phyloP scores from a whole-genome alignment of 2,797 vertebrate genomes.

The Halcyon chelicuti region DNA sequence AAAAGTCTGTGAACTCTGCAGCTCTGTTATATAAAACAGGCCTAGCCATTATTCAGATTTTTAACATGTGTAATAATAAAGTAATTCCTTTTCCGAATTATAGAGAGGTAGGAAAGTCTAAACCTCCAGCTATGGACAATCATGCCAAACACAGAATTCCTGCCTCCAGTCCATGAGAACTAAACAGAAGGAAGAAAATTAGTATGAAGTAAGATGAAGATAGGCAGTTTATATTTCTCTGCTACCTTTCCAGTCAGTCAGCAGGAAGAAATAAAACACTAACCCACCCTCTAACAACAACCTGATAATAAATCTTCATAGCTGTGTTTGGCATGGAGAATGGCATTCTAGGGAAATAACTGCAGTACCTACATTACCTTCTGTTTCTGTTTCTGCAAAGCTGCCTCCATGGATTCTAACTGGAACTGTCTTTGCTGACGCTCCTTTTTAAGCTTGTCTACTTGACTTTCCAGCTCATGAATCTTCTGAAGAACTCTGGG shows the following conservation, averaged over 20 bases:
- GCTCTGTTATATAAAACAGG: accelerated
- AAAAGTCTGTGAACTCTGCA: not conserved
- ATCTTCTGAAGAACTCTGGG: slow-evolving; percentile 91
- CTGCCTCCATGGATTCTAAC: slow-evolving; percentile 89
- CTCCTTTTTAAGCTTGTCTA: slow-evolving; percentile 92
- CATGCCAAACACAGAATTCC: not conserved
- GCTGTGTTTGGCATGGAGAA: not conserved
- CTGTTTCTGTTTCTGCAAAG: slow-evolving; percentile 92
- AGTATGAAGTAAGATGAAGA: not conserved
- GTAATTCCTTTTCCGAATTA: not conserved
- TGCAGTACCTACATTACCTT: slow-evolving; percentile 77
- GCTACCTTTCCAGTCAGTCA: not conserved
- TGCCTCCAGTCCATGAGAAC: not conserved
- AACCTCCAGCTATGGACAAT: not conserved
- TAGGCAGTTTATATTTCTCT: not conserved
- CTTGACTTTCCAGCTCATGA: slow-evolving; percentile 89
- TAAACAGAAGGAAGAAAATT: not conserved
- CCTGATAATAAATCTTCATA: not conserved
- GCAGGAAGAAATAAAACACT: not conserved
- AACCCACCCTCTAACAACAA: not conserved
- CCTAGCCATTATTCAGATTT: not conserved
- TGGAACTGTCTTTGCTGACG: slow-evolving; percentile 91
- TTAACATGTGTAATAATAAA: not conserved
- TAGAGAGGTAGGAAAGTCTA: not conserved
- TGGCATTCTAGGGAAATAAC: not conserved